phyloP scores from a whole-genome alignment of 2,888 invertebrate species.

The Drosophila dives region DNA sequence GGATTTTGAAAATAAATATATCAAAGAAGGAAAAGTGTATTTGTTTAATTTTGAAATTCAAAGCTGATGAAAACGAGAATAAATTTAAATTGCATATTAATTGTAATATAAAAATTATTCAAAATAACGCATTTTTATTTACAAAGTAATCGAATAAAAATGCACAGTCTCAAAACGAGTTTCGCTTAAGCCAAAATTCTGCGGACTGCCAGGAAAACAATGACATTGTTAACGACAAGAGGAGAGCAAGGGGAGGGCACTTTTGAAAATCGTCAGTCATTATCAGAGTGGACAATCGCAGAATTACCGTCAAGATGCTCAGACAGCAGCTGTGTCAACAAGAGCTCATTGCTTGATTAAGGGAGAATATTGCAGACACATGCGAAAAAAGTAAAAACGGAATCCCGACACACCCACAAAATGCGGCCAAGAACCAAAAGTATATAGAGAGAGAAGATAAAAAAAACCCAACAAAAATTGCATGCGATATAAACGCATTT shows the following conservation, averaged over 20 bases:
- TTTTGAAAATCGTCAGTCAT: constrained; percentile 38
- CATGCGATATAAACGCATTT: constrained; percentile 17
- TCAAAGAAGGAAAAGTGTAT: background rate
- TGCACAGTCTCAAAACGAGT: constrained; percentile 13
- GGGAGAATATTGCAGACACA: background rate
- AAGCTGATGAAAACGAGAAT: background rate
- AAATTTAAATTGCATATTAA: background rate
- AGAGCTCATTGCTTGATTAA: background rate
- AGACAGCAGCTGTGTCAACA: constrained; percentile 21
- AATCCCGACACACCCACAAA: constrained; percentile 7
- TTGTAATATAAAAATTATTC: background rate
- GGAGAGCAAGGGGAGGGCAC: background rate
- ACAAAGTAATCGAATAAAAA: constrained; percentile 7
- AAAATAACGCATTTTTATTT: background rate
- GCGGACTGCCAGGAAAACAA: constrained; percentile 24
- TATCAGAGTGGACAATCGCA: constrained; percentile 7
- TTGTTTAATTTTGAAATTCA: background rate
- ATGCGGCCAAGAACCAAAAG: background rate
- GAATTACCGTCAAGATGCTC: background rate
- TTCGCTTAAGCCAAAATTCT: constrained; percentile 19
- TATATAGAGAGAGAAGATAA: background rate
- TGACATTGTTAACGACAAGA: constrained; percentile 1
- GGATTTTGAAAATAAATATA: background rate
- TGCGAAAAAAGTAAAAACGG: background rate
- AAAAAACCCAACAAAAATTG: background rate